Conservation (phyloP, 2,113 vertebrate species). For the Salvator merianae region DNA sequence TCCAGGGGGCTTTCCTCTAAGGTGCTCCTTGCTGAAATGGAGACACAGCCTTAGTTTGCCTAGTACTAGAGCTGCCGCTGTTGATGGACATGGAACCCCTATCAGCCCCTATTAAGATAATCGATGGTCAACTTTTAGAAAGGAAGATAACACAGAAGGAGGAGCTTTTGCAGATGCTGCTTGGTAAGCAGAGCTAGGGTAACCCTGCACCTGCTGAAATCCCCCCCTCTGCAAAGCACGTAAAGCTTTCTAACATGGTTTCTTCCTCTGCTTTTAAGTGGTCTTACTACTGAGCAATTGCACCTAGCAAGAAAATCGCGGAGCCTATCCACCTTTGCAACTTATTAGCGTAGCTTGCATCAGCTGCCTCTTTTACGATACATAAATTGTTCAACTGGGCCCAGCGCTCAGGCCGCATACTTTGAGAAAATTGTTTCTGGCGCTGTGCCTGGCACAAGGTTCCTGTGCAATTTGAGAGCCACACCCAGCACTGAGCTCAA, state of each 20-base stretch:
- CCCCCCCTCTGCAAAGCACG: not conserved
- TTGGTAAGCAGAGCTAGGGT: not conserved
- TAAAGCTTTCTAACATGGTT: not conserved
- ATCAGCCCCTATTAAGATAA: no score
- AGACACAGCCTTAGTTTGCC: no score
- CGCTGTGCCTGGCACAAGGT: not conserved
- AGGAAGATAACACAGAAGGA: not conserved
- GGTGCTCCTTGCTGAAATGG: no score
- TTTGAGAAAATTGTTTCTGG: not conserved
- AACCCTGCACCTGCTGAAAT: no score
- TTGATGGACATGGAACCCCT: no score
- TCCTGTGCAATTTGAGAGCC: slow-evolving; percentile 1
- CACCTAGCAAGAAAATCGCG: no score
- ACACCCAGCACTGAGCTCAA: slow-evolving; percentile 14
- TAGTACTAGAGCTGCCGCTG: no score
- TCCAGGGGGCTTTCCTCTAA: no score
- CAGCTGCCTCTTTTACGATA: not conserved
- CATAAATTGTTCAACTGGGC: not conserved
- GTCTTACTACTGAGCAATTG: not conserved
- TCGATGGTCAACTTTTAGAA: no score
- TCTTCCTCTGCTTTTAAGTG: no score
- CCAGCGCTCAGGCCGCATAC: not conserved
- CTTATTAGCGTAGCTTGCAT: not conserved
- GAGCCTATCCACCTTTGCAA: no score
- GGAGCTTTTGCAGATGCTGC: not conserved